Evolutionary conservation across 2,888 invertebrate species (phyloP).

Genomic region (Nomada hirtipes): DNA sequence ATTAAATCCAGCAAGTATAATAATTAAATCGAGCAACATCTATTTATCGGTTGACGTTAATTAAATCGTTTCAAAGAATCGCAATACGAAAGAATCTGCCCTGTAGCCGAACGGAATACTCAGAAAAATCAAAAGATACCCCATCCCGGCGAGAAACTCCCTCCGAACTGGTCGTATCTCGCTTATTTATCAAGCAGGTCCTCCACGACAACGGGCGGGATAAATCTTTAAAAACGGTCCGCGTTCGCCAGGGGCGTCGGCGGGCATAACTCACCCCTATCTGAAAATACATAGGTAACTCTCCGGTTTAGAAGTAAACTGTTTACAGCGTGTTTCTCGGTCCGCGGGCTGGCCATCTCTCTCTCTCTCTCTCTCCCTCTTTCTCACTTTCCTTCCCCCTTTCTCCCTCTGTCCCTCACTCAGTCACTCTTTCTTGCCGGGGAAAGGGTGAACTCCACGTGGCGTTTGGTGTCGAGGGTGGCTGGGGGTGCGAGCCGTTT

Average conservation of each 20-base stretch:
- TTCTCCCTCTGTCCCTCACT: not conserved
- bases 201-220: constrained; percentile 67
- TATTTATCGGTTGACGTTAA: not conserved
- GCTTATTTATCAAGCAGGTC: constrained; percentile 63
- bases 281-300: constrained; percentile 82
- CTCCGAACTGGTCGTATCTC: constrained; percentile 51
- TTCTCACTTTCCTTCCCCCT: not conserved
- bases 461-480: constrained; percentile 58
- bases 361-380: constrained; percentile 9
- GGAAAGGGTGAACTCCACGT: constrained; percentile 73
- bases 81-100: not conserved
- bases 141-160: constrained; percentile 29
- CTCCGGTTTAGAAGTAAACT: constrained; percentile 79
- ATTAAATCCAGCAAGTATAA: not conserved
- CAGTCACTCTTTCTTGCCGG: constrained; percentile 4
- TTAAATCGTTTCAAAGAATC: not conserved
- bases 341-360: constrained; percentile 56
- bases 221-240: constrained; percentile 82
- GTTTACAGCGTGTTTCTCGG: constrained; percentile 78
- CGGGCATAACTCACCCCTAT: constrained; percentile 82
- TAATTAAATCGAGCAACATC: not conserved
- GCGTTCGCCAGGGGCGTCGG: constrained; percentile 69
- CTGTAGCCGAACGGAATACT: not conserved
- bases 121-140: constrained; percentile 36
- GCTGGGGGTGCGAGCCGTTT: constrained; percentile 60